phyloP scores from a whole-genome alignment of 2,797 vertebrate genomes.

The Myotis pilosus region DNA sequence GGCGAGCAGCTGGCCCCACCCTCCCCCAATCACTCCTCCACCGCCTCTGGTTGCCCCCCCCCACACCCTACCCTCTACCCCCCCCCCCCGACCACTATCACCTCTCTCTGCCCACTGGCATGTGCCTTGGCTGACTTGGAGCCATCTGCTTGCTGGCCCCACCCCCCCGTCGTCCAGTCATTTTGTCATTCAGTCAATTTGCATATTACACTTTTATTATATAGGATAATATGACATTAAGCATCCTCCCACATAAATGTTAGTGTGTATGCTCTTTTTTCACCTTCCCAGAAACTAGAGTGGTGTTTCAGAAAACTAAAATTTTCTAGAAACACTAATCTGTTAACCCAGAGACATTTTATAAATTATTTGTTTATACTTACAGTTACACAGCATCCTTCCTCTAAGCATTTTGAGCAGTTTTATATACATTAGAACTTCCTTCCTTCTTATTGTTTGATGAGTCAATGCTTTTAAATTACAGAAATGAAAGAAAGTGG shows the following conservation, averaged over 20 bases:
- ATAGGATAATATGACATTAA: background rate
- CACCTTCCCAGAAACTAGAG: background rate
- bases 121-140: no score
- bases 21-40: fast-evolving
- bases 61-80: no score
- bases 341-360: background rate
- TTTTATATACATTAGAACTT: background rate
- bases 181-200: no score
- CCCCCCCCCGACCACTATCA: no score
- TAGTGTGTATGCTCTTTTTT: background rate
- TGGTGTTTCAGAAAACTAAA: background rate
- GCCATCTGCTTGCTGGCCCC: no score
- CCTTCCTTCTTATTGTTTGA: background rate
- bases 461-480: background rate
- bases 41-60: no score
- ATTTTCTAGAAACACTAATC: background rate
- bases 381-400: background rate
- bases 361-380: background rate
- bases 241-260: background rate
- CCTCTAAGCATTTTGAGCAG: background rate
- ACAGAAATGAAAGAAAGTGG: background rate
- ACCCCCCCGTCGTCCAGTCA: no score
- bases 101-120: no score
- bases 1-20: no score
- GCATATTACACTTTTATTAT: no score